Conservation (phyloP, 2,888 invertebrate species). For the Troglohyphantes excavatus region DNA sequence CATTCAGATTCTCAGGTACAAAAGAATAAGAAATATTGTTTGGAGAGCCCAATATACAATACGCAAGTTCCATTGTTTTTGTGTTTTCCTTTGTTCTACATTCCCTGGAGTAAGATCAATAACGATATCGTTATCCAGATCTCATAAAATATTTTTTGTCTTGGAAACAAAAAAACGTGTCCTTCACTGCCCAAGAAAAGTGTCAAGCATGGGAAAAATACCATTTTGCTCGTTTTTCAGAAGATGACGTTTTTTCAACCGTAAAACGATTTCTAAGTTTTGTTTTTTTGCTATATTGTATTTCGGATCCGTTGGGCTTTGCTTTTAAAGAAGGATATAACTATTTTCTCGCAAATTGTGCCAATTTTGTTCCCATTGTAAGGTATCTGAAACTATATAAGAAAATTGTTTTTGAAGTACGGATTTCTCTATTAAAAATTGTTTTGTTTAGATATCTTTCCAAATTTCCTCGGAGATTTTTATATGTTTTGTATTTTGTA, state of each 20-base stretch:
- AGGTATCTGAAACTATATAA: too few species aligned
- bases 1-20: neutral
- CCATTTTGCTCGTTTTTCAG: neutral
- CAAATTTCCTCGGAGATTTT: too few species aligned
- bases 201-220: neutral
- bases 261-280: neutral
- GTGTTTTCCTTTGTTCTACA: neutral
- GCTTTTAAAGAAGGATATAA: neutral
- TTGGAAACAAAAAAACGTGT: neutral
- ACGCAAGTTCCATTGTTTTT: neutral
- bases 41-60: neutral
- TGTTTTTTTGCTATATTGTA: neutral
- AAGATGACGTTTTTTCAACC: neutral
- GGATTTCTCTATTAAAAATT: too few species aligned
- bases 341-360: neutral
- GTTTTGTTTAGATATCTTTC: too few species aligned
- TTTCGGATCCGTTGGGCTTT: neutral
- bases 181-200: neutral
- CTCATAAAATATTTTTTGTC: neutral
- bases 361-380: neutral
- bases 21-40: neutral
- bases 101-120: slow-evolving; percentile 1
- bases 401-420: too few species aligned
- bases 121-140: slow-evolving; percentile 1
- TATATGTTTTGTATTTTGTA: too few species aligned